A percentile compares a stretch with the other conserved stretches of the same genome.
phyloP scores from a whole-genome alignment of 2,113 vertebrate genomes.

The Grammomys dolichurus region DNA sequence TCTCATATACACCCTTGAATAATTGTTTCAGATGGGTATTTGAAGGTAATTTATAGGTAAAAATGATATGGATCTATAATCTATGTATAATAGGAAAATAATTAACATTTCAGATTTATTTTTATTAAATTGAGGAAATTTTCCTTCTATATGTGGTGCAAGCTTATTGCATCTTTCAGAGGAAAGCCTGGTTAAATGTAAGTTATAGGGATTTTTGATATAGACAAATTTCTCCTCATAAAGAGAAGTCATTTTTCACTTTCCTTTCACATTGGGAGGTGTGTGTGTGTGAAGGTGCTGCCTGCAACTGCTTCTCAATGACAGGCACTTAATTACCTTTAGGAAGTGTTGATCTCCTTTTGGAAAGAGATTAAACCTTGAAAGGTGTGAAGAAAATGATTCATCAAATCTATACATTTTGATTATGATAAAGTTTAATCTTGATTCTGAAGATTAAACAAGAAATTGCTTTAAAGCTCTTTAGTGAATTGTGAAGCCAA shows the following conservation, averaged over 20 bases:
- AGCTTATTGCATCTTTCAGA: conserved; percentile 33
- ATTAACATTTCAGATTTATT: neutral
- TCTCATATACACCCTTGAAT: neutral
- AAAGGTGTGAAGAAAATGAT: conserved; percentile 76
- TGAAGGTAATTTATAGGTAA: neutral
- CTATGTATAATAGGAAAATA: neutral
- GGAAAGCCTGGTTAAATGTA: neutral
- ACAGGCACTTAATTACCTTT: conserved; percentile 77
- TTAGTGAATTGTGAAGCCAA: conserved; percentile 69
- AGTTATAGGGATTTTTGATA: neutral
- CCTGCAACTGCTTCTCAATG: conserved; percentile 42
- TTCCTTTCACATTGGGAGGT: neutral
- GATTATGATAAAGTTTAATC: conserved; percentile 78
- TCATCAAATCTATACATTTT: conserved; percentile 73
- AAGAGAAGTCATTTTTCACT: conserved; percentile 59
- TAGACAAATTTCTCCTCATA: conserved; percentile 58
- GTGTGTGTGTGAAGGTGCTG: neutral
- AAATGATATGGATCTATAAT: neutral
- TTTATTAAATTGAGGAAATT: neutral
- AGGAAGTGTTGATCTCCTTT: conserved; percentile 72
- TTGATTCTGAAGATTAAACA: conserved; percentile 79
- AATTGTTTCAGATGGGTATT: neutral
- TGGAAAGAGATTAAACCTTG: conserved; percentile 69
- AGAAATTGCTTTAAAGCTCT: conserved; percentile 80
- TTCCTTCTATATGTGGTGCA: neutral